Evolutionary conservation across 2,113 vertebrate species (phyloP).

Genomic region (Corynorhinus townsendii): DNA sequence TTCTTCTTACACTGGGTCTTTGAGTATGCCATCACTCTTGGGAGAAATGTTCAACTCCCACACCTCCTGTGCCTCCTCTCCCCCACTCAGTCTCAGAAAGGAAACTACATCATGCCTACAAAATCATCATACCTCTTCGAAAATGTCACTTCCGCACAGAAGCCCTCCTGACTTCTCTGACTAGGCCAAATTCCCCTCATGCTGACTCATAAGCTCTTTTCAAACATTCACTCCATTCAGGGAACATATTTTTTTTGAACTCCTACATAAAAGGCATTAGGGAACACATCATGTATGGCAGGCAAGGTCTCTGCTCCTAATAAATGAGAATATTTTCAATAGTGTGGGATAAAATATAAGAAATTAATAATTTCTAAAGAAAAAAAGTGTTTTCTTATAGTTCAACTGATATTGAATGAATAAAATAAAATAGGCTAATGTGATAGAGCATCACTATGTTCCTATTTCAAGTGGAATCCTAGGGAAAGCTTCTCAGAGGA

Average conservation of each 20-base stretch:
- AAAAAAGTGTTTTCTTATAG: background rate
- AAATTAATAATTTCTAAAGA: background rate
- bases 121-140: background rate
- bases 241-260: background rate
- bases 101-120: background rate
- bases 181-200: background rate
- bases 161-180: background rate
- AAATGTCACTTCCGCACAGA: background rate
- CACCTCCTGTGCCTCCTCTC: background rate
- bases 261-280: background rate
- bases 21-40: background rate
- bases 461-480: background rate
- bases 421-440: background rate
- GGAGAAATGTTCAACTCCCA: background rate
- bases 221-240: background rate
- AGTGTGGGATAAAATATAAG: background rate
- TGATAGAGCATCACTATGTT: background rate
- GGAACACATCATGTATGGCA: background rate
- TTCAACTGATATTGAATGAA: background rate
- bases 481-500: background rate
- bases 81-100: background rate
- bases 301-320: background rate
- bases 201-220: background rate
- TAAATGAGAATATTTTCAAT: background rate
- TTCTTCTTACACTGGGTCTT: background rate